Evolutionary conservation across 1,140 invertebrate species (phyloP).

Genomic region (Acromyrmex echinatior): DNA sequence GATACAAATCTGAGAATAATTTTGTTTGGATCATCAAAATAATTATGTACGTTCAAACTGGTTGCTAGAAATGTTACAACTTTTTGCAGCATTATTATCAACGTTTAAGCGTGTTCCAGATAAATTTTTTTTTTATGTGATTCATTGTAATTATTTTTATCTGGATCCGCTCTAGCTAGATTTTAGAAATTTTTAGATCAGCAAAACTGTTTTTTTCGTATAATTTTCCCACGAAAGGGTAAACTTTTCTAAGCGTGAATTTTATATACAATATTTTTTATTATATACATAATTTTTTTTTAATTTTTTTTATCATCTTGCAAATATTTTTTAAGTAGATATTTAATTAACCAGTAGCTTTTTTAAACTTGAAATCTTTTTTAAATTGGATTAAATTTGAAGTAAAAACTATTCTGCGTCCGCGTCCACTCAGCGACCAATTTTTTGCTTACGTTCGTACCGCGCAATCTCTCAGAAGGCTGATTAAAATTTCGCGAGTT

Average conservation of each 20-base stretch:
- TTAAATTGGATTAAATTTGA: slow-evolving; percentile 9
- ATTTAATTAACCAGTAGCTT: neutral
- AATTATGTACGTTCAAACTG: too few relatives aligned
- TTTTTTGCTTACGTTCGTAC: neutral
- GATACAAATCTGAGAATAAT: too few relatives aligned
- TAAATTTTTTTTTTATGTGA: too few relatives aligned
- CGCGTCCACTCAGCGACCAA: neutral
- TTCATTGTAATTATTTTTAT: too few relatives aligned
- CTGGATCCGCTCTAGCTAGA: too few relatives aligned
- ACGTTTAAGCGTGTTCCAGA: too few relatives aligned
- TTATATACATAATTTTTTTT: too few relatives aligned
- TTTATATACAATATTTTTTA: neutral
- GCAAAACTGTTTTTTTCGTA: neutral
- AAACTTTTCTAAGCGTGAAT: neutral
- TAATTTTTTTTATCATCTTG: neutral
- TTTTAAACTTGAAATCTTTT: neutral
- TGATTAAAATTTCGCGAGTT: slow-evolving; percentile 34
- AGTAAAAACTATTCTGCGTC: neutral
- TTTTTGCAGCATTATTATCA: too few relatives aligned
- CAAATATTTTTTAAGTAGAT: neutral
- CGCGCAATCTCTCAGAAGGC: neutral
- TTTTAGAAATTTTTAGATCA: too few relatives aligned
- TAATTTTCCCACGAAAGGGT: neutral
- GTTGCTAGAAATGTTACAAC: too few relatives aligned
- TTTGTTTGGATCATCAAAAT: too few relatives aligned